Evolutionary conservation across 2,888 invertebrate genomes (phyloP), one percentile per base, ranked within the genome.

Genomic region (Nematopogon swammerdamellus): DNA sequence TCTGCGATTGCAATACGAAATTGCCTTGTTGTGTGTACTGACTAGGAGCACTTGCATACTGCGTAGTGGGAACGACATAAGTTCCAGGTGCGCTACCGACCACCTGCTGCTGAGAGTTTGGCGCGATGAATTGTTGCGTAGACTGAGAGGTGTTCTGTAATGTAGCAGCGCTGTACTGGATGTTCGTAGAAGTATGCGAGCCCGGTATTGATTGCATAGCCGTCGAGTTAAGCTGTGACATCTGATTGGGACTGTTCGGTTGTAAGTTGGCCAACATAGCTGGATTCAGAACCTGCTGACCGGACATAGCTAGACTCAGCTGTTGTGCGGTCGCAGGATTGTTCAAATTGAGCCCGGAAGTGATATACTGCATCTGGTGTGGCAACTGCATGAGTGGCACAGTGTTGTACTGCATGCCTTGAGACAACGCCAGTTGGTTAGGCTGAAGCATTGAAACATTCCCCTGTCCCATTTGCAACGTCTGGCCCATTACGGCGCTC

Each of bases 381-480:
- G 60, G 74, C 69, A 79, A 67, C 36, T 76, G 68, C 75, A 76
- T 77, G 6, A 65, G 45, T 2, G 76, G 53, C 0, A 76, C 75
- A 49, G 77, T 63, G 44, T 76, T 77, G 55, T 79, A 79, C 44
- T 77, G 79, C 0, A 79, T 70, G 1, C 74, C 74, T 1, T 70
- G 70, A 0, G 66, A 70, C 56, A 76, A 63, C n/a, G 70, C 68
- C 2, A 79, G 55, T 50, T 79, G 79, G 47, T 76, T 79, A 0
- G 73, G 75, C 53, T 76, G 77, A 72, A 79, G 75, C 2, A 79
- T 75, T 0, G 77, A 75, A 1, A 77, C 72, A 47, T 79, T 79
- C 51, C 77, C 77, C 0, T 76, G 76, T 0, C 68, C 64, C 25
- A 73, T 73, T 1, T 77, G 52, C 36, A 77, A 63, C 57, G 77